phyloP scores from a whole-genome alignment of 1,140 invertebrate species.

The Contarinia nasturtii region DNA sequence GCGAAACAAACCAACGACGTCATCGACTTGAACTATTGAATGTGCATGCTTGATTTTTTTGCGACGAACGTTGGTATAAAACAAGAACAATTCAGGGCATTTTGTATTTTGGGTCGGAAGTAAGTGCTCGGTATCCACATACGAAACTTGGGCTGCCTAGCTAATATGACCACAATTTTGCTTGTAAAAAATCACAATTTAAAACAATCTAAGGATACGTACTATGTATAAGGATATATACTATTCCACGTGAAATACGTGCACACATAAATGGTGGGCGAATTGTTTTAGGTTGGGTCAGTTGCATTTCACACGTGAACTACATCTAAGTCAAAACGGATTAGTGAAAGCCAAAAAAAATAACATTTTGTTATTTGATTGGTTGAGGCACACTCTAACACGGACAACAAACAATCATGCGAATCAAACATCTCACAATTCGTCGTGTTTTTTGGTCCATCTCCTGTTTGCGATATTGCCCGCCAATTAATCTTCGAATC shows the following conservation, averaged over 20 bases:
- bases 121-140: too few relatives aligned
- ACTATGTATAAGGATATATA: not conserved
- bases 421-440: conserved; percentile 34
- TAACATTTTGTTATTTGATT: not conserved
- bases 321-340: conserved; percentile 2
- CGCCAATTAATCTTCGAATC: conserved; percentile 39
- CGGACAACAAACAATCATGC: too few relatives aligned
- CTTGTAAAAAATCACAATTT: not conserved
- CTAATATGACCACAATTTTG: not conserved
- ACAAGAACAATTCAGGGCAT: too few relatives aligned
- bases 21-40: conserved; percentile 4
- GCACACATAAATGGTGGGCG: too few relatives aligned
- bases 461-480: conserved; percentile 33
- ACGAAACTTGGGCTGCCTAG: not conserved
- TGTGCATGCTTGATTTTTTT: too few relatives aligned
- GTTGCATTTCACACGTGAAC: not conserved
- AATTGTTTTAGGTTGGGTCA: too few relatives aligned
- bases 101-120: too few relatives aligned
- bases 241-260: too few relatives aligned
- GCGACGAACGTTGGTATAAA: too few relatives aligned
- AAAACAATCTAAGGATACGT: not conserved
- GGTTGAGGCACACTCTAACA: conserved; percentile 6
- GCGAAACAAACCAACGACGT: not conserved
- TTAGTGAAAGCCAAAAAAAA: not conserved
- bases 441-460: conserved; percentile 34